Percentiles rank a stretch among this genome's conserved stretches.
These are phyloP conservation scores for Rotaria macrura DNA, from an alignment of 2,888 invertebrate species.

Conservation along the genomic window DNA sequence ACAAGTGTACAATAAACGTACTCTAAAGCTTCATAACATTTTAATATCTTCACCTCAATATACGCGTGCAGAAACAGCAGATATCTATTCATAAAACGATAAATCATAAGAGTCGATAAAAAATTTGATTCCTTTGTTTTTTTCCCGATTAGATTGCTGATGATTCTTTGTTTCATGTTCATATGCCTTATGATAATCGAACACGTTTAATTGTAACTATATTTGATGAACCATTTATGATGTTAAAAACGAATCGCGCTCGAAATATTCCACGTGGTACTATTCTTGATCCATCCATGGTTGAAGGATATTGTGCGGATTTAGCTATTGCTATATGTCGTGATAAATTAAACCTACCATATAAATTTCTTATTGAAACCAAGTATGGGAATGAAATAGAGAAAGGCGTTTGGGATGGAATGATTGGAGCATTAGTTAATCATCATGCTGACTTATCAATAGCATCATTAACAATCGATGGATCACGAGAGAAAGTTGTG, in stretches of 20 bases:
- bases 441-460: constrained; percentile 60
- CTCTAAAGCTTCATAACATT: no score
- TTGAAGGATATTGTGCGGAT: neutral
- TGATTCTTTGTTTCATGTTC: no score
- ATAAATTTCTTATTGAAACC: constrained; percentile 10
- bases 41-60: no score
- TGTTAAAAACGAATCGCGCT: neutral
- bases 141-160: no score
- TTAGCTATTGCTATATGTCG: neutral
- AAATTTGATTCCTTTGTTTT: no score
- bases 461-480: constrained; percentile 34
- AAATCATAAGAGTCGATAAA: no score
- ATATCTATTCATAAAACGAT: no score
- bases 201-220: neutral
- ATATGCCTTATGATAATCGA: neutral
- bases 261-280: neutral
- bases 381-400: neutral
- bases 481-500: constrained; percentile 30
- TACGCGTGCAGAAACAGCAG: no score
- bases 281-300: neutral
- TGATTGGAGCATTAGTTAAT: constrained; percentile 28
- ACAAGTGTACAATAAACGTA: no score
- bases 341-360: neutral
- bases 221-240: neutral
- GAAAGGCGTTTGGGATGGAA: constrained; percentile 30